Conservation (phyloP, 1,140 invertebrate species). For the Oryzaephilus surinamensis region DNA sequence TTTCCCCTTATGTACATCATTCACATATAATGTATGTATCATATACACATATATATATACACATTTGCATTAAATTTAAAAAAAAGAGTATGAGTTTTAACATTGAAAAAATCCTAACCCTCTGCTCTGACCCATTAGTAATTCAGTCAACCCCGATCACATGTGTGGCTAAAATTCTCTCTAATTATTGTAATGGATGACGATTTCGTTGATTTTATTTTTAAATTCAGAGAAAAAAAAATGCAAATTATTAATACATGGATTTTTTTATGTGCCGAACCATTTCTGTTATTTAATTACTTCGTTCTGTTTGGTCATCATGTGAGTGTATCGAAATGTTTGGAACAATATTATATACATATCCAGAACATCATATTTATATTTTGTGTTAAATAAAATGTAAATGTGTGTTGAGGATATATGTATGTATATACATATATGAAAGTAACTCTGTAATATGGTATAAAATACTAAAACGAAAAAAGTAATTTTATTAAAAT, state of each 20-base stretch:
- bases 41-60: conserved; percentile 15
- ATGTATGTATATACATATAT: too few relatives aligned
- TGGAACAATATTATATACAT: conserved; percentile 11
- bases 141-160: conserved; percentile 30
- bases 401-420: too few relatives aligned
- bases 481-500: too few relatives aligned
- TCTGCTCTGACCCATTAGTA: conserved; percentile 26
- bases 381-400: conserved; percentile 13
- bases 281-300: conserved; percentile 17
- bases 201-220: conserved; percentile 27
- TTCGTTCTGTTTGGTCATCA: conserved; percentile 16
- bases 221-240: conserved; percentile 16
- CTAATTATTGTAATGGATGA: conserved; percentile 32
- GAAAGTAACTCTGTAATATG: too few relatives aligned
- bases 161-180: conserved; percentile 26
- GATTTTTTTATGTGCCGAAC: conserved; percentile 16
- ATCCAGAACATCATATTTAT: conserved; percentile 3
- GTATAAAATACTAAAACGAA: too few relatives aligned
- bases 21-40: conserved; percentile 14
- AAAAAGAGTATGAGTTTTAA: conserved; percentile 12
- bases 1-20: conserved; percentile 10
- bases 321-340: conserved; percentile 10
- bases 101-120: conserved; percentile 20
- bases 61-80: conserved; percentile 22
- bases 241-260: conserved; percentile 17